Conservation (phyloP, 1,140 invertebrate species). For the Rhopalosiphum maidis region DNA sequence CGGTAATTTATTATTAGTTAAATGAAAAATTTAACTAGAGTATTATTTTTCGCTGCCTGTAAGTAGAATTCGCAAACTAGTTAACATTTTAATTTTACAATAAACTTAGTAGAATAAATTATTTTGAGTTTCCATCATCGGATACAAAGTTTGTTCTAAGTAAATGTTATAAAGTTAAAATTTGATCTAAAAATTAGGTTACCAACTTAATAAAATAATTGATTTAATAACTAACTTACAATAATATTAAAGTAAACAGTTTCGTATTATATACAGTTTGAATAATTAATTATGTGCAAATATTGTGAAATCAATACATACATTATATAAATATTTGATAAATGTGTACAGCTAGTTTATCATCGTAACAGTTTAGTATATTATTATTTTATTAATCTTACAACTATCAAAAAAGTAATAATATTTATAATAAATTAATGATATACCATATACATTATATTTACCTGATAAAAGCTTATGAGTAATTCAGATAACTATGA, state of each 20-base stretch:
- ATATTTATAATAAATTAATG: background rate
- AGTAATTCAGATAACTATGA: background rate
- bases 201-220: constrained; percentile 12
- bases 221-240: background rate
- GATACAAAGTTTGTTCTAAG: background rate
- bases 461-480: background rate
- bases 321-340: background rate
- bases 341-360: background rate
- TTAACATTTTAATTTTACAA: background rate
- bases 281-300: background rate
- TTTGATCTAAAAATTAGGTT: background rate
- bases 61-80: background rate
- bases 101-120: background rate
- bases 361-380: background rate
- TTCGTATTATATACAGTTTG: background rate
- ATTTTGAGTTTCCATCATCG: background rate
- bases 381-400: background rate
- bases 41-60: background rate
- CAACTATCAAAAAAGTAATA: background rate
- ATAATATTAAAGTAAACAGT: background rate
- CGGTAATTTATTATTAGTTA: background rate
- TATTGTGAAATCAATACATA: background rate
- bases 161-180: constrained; percentile 4
- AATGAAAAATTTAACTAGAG: background rate
- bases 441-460: background rate